Evolutionary conservation across 2,888 invertebrate species (phyloP), one percentile per base, ranked within the genome.

Genomic region (Thera obeliscata): DNA sequence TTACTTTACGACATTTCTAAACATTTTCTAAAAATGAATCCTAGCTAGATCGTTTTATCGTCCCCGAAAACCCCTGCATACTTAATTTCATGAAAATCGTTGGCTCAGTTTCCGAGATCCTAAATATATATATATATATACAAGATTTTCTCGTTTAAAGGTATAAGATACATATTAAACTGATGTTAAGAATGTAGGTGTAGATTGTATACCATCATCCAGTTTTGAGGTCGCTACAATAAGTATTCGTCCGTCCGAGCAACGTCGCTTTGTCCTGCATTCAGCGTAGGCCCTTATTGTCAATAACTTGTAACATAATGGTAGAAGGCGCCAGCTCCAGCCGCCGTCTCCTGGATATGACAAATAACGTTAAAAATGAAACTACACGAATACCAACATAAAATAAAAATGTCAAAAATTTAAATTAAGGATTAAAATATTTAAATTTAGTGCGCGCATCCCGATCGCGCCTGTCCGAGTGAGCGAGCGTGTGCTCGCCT

Each of bases 331-430:
- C 92, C 91, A 90, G 87, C 86, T 82, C 80, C 82, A 82, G 81
- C 81, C 83, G 80, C 84, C 86, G 87, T 89, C 89, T 87, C 84
- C 83, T 87, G 87, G 87, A 91, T 91, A 93, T 93, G 93, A 93
- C 93, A 93, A 93, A 93, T 92, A 93, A 91, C 91, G 88, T 92
- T 91, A 91, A 90, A 90, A 92, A 91, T 88, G 87, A 89, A 92
- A 91, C 90, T 92, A 93, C 91, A 92, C 89, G 91, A 92, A 91
- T 91, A 92, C 92, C 87, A 93, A 92, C 92, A 91, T 93, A 91
- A 93, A 93, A 93, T 93, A 93, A 93, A 93, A 93, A 93, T 92
- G 93, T 93, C 93, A 93, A 92, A 93, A 93, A 93, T 93, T 93
- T 93, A 93, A 93, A 93, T 93, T 93, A 93, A 93, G 93, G 93